Conservation (phyloP, 2,113 vertebrate species). For the Ceuthmochares aereus region DNA sequence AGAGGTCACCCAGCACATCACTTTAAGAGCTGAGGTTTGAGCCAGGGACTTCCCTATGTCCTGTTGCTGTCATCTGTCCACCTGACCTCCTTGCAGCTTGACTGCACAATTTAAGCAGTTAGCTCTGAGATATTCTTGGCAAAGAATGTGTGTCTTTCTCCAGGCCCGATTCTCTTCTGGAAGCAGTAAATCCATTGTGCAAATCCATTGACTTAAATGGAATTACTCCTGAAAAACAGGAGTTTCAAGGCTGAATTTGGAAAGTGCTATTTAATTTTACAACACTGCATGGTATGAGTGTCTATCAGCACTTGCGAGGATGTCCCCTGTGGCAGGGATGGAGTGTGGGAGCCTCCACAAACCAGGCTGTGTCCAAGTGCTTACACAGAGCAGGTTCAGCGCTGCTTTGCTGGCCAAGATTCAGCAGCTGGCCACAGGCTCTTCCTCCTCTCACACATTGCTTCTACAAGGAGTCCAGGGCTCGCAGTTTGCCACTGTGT, state of each 20-base stretch:
- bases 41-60: slow-evolving; percentile 16
- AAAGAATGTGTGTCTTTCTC: slow-evolving; percentile 50
- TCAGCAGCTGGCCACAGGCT: not conserved
- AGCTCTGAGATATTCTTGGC: slow-evolving; percentile 65
- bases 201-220: slow-evolving; percentile 65
- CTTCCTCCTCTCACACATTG: not conserved
- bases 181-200: slow-evolving; percentile 68
- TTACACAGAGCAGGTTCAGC: not conserved
- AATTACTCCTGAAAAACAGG: slow-evolving; percentile 46
- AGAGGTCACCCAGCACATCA: not conserved
- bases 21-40: slow-evolving; percentile 35
- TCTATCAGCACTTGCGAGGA: fast-evolving
- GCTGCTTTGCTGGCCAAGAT: not conserved
- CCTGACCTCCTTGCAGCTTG: slow-evolving; percentile 65
- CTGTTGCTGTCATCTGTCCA: slow-evolving; percentile 40
- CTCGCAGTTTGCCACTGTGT: not conserved
- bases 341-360: not conserved
- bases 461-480: slow-evolving; percentile 3
- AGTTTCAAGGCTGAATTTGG: not conserved
- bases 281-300: fast-evolving
- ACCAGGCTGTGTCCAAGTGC: not conserved
- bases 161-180: slow-evolving; percentile 65
- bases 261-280: not conserved
- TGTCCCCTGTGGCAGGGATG: not conserved
- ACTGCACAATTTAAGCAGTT: slow-evolving; percentile 70